These are phyloP conservation scores for Antitype chi DNA, from an alignment of 2,888 invertebrate species.

Conservation along the genomic window DNA sequence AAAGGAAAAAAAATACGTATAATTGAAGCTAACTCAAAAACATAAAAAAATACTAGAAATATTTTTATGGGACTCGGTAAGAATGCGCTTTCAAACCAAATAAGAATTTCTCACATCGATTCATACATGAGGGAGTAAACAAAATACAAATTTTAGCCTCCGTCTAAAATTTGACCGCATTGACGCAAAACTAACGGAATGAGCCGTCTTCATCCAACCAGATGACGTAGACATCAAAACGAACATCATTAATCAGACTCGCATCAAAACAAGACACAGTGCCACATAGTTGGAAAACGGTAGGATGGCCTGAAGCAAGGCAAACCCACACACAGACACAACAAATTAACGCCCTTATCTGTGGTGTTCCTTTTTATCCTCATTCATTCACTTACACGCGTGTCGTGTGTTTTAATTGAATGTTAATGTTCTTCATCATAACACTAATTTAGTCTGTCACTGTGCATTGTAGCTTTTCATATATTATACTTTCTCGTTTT, in stretches of 20 bases:
- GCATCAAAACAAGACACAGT: constrained; percentile 53
- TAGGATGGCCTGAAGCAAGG: constrained; percentile 30
- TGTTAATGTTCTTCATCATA: constrained; percentile 80
- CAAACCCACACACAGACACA: constrained; percentile 72
- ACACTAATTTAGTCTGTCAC: constrained; percentile 78
- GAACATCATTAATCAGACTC: constrained; percentile 49
- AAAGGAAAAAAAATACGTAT: too few species aligned
- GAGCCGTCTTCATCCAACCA: constrained; percentile 16
- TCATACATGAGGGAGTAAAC: too few species aligned
- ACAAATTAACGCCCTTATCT: constrained; percentile 77
- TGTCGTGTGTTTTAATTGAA: constrained; percentile 73
- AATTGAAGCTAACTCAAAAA: too few species aligned
- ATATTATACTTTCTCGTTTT: constrained; percentile 66
- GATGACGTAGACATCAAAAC: constrained; percentile 49
- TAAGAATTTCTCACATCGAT: too few species aligned
- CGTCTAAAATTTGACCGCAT: constrained; percentile 27
- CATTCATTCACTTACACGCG: constrained; percentile 71
- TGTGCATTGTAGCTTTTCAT: constrained; percentile 64
- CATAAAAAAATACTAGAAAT: too few species aligned
- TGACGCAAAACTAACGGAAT: constrained; percentile 46
- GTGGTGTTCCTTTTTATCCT: constrained; percentile 74
- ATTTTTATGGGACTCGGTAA: too few species aligned
- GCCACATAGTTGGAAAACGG: constrained; percentile 50
- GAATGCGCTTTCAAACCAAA: too few species aligned
- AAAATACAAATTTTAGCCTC: constrained; percentile 3